Evolutionary conservation across 1,140 invertebrate species (phyloP).

Genomic region (Papilio helenus): DNA sequence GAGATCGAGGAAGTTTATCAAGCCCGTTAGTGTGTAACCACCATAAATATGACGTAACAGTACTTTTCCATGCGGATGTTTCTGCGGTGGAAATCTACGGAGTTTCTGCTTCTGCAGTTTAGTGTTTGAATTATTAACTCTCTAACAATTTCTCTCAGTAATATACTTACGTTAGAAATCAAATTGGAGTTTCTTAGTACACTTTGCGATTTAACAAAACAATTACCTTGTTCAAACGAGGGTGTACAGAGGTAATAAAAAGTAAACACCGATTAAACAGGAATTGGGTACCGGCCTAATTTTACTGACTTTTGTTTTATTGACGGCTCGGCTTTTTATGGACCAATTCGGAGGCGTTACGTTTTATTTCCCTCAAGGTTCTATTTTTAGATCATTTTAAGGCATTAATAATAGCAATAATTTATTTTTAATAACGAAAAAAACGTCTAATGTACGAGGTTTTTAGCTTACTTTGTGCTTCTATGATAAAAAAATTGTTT

Average conservation of each 20-base stretch:
- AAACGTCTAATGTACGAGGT: not conserved
- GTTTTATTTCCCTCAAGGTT: slow-evolving; percentile 11
- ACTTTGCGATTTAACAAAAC: slow-evolving; percentile 13
- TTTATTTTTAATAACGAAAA: not conserved
- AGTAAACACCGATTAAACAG: slow-evolving; percentile 36
- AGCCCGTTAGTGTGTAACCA: too few species aligned
- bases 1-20: too few species aligned
- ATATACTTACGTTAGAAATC: not conserved
- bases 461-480: too few species aligned
- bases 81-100: too few species aligned
- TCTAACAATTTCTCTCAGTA: not conserved
- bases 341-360: slow-evolving; percentile 19
- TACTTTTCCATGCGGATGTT: too few species aligned
- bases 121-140: not conserved
- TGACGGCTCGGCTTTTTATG: slow-evolving; percentile 33
- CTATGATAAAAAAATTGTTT: too few species aligned
- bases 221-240: slow-evolving; percentile 29
- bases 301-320: slow-evolving; percentile 39
- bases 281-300: slow-evolving; percentile 35
- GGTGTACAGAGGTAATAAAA: slow-evolving; percentile 35
- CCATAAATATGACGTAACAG: too few species aligned
- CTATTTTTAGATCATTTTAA: slow-evolving; percentile 19
- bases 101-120: not conserved
- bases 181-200: not conserved
- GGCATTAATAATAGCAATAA: not conserved